phyloP scores from a whole-genome alignment of 1,140 invertebrate genomes.

The Pinna nobilis region DNA sequence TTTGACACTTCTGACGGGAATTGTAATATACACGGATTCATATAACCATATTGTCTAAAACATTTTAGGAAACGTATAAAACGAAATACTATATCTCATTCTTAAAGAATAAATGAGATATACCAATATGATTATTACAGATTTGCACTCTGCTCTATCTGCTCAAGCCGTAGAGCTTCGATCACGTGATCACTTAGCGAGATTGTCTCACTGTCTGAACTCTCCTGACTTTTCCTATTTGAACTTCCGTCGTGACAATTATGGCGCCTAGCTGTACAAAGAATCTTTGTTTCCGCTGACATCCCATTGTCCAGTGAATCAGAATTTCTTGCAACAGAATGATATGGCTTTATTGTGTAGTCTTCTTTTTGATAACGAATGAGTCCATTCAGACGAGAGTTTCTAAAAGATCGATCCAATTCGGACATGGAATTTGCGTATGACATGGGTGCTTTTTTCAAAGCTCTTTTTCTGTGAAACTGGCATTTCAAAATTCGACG shows the following conservation, averaged over 20 bases:
- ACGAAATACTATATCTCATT: no score
- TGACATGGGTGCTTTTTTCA: background rate
- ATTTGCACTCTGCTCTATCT: no score
- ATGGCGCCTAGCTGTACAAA: background rate
- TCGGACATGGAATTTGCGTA: background rate
- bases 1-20: no score
- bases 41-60: no score
- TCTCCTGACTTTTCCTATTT: background rate
- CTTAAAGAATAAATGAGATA: no score
- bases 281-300: background rate
- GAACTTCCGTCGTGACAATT: background rate
- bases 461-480: background rate
- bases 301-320: background rate
- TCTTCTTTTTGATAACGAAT: background rate
- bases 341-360: background rate
- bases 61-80: no score
- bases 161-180: conserved; percentile 5
- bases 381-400: background rate
- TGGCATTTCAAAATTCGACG: conserved; percentile 56
- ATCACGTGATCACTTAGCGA: conserved; percentile 12
- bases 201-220: conserved; percentile 1
- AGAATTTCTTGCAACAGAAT: no score
- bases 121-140: no score
- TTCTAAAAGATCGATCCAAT: background rate
- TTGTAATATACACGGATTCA: no score